Base-by-base conservation (phyloP, 2,888 invertebrate genomes). In the Nasonia oneida region DNA sequence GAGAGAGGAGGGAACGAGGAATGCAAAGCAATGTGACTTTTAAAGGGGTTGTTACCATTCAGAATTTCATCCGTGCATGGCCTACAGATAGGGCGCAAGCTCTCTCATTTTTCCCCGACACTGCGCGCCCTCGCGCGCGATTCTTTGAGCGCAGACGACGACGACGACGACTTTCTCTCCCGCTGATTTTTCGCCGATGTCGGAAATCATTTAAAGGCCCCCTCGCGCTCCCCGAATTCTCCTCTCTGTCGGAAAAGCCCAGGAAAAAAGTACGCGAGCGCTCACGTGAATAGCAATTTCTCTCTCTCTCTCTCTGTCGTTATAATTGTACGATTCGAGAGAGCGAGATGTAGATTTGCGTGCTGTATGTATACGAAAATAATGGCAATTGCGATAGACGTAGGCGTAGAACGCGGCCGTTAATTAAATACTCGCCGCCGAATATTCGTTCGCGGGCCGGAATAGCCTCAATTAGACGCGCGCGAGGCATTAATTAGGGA, bases 1-100 rank as follows among this genome's bases (percentile, higher is more conserved):
- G 15, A 18, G 18, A 53, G 53, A 53, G 50, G 23, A 61, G 23
- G n/a, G 57, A 61, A n/a, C 71, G 73, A 47, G 84, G 84, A 89
- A 88, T 89, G 86, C 85, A 86, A 89, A 90, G 89, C 89, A 88
- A 89, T 87, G 89, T 87, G 88, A 88, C 87, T 90, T 90, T 88
- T 80, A 87, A 88, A 89, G 86, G 85, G 84, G 76, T 89, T 88
- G 87, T 90, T 89, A 88, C 86, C 86, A 86, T 85, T 83, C 64
- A 50, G 82, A 88, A 88, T 88, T 87, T 88, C 87, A 88, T 88
- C 84, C 87, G 79, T 82, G 86, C 80, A 23, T 23, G 57, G 57
- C 57, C 57, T 61, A 61, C 57, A 61, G 57, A 61, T 61, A 61
- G 57, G 57, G 57, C 57, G 57, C 15, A n/a, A 3, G 15, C 18